Evolutionary conservation across 35 echinoderm and acorn worm species (phyloP).

Genomic region (Apostichopus californicus): DNA sequence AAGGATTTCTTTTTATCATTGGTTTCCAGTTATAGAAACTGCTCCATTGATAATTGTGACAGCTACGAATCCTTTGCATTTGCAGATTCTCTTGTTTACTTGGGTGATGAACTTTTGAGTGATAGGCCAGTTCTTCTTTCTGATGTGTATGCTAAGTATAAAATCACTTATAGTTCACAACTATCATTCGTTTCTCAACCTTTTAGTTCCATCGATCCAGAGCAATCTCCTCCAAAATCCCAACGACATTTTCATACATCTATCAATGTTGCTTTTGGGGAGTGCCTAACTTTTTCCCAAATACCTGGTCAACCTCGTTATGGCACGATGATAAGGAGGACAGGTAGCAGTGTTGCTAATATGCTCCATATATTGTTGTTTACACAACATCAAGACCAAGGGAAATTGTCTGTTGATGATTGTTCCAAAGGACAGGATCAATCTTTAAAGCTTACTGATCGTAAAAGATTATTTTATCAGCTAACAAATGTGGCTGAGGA

Average conservation of each 20-base stretch:
- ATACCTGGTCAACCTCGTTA: neutral
- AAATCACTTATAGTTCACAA: neutral
- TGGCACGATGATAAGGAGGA: conserved; percentile 25
- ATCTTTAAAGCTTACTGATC: neutral
- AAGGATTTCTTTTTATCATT: neutral
- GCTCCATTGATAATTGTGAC: neutral
- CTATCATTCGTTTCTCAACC: neutral
- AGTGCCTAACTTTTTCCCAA: neutral
- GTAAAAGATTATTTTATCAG: neutral
- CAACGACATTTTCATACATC: neutral
- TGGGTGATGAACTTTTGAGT: neutral
- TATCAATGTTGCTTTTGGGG: conserved; percentile 4
- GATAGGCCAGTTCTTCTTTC: conserved; percentile 1
- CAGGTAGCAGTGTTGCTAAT: neutral
- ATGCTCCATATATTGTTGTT: neutral
- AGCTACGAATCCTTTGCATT: conserved; percentile 3
- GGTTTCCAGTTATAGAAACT: conserved; percentile 1
- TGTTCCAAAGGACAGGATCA: neutral
- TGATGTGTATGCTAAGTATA: conserved; percentile 1
- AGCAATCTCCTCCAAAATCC: neutral
- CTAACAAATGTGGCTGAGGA: neutral
- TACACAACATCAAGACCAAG: neutral
- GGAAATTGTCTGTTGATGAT: too few species aligned
- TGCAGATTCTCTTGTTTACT: neutral
- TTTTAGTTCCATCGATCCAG: neutral